phyloP scores from a whole-genome alignment of 2,888 invertebrate species.

The Drosophila lacicola region DNA sequence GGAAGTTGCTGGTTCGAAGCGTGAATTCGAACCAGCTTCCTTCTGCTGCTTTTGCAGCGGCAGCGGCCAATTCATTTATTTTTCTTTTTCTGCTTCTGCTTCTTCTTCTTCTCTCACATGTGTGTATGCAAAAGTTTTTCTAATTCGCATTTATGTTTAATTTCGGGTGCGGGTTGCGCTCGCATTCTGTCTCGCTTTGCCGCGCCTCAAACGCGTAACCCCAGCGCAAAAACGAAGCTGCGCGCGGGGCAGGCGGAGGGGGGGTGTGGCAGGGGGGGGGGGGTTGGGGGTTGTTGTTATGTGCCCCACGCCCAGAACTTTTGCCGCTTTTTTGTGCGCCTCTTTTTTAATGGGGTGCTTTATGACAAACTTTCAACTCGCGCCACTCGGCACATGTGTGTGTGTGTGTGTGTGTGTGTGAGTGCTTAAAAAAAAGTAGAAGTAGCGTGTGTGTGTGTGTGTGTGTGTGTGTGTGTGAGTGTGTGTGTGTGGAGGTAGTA shows the following conservation, averaged over 20 bases:
- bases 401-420: constrained; percentile 11
- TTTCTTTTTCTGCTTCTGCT: background rate
- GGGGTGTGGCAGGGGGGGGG: background rate
- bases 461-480: constrained; percentile 18
- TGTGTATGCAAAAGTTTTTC: constrained; percentile 65
- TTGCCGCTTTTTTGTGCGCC: constrained; percentile 44
- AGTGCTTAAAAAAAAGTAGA: constrained; percentile 50
- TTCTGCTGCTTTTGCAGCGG: background rate
- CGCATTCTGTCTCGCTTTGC: constrained; percentile 34
- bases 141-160: constrained; percentile 81
- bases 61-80: constrained; percentile 10
- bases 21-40: too few species aligned
- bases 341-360: constrained; percentile 82
- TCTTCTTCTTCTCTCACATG: background rate
- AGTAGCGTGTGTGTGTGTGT: constrained; percentile 28
- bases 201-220: constrained; percentile 29
- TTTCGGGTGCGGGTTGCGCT: constrained; percentile 53
- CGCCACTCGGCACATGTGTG: constrained; percentile 65
- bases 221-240: constrained; percentile 14
- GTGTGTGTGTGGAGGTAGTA: constrained; percentile 39
- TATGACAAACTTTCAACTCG: constrained; percentile 81
- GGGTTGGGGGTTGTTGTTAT: background rate
- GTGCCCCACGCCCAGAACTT: constrained; percentile 12
- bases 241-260: too few species aligned
- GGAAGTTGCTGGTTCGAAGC: too few species aligned